Evolutionary conservation across 2,113 vertebrate genomes (phyloP).

Genomic region (Pipra filicauda): DNA sequence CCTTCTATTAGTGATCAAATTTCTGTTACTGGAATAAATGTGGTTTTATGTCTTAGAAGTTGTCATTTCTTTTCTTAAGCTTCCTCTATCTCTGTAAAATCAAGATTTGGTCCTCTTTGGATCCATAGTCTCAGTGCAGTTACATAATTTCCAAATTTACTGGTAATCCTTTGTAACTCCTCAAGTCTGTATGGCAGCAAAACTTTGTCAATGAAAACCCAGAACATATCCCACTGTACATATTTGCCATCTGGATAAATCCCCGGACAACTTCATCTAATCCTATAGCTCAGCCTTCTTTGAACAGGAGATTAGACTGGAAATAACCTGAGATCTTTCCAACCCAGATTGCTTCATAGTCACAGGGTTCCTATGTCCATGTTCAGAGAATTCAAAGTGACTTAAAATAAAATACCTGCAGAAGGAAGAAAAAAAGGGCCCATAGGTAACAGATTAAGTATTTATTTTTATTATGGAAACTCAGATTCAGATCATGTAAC

Average conservation of each 20-base stretch:
- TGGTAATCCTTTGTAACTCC: not conserved
- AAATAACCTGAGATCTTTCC: not conserved
- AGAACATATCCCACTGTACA: rapidly evolving
- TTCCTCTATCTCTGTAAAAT: not conserved
- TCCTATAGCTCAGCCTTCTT: not conserved
- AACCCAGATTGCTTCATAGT: not conserved
- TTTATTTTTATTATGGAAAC: not conserved
- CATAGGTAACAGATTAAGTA: not conserved
- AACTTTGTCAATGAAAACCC: not conserved
- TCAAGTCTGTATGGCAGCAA: not conserved
- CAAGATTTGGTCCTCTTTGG: not conserved
- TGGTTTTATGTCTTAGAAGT: not conserved
- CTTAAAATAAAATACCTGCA: not conserved
- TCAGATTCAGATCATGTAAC: not conserved
- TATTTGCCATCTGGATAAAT: not conserved
- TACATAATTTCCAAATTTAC: not conserved
- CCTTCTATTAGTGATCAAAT: not conserved
- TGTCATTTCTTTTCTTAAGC: not conserved
- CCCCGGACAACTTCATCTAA: not conserved
- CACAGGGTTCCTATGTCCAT: not conserved
- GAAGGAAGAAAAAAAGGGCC: not conserved
- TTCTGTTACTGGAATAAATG: not conserved
- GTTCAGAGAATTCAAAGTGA: not conserved
- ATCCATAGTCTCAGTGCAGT: rapidly evolving
- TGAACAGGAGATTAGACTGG: not conserved